Evolutionary conservation across 2,797 vertebrate genomes (phyloP), one percentile per base, ranked within the genome.

Genomic region (Danio tinwini): DNA sequence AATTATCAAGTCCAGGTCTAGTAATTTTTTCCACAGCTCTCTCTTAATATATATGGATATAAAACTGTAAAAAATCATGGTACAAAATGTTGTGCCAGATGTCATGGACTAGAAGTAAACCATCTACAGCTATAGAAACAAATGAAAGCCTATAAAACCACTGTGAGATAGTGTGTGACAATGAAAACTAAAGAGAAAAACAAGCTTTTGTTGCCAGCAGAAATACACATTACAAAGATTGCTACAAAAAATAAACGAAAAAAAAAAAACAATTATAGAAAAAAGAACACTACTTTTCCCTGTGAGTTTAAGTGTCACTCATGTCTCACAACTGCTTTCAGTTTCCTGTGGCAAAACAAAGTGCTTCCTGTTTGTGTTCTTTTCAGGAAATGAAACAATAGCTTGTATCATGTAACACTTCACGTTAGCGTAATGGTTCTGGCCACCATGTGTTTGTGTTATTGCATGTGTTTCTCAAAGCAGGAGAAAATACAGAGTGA

Each of bases 341-440:
- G 76, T 82, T 86, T 86, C 85, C 85, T 86, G 76, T 78, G 44
- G 61, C 73, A 77, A 73, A 29, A 42, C 42, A 68, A 77, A 81
- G 74, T 81, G 79, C 67, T 82, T 85, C 82, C 84, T 80, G 82
- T 82, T 73, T 76, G 72, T 63, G 65, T 81, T 80, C 67, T 49
- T 73, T 78, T 65, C 56, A 56, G 63, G 71, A 74, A 80, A 63
- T 44, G 8, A 78, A 67, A 82, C 62, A 62, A 77, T 64, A 53
- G 47, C 49, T 47, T 39, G 67, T 8, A 67, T 13, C 55, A 55
- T 21, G 59, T 49, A 37, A 47, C 19, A 72, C 58, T 6, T 74
- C 14, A 63, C 45, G 50, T 52, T 73, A 45, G 16, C 49, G 42
- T 74, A 56, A 79, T 47, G 21, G 56, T 76, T 59, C 50, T 78